Percentiles rank a stretch among this genome's conserved stretches.
phyloP scores from a whole-genome alignment of 1,140 invertebrate species.

The Propsilocerus akamusi region DNA sequence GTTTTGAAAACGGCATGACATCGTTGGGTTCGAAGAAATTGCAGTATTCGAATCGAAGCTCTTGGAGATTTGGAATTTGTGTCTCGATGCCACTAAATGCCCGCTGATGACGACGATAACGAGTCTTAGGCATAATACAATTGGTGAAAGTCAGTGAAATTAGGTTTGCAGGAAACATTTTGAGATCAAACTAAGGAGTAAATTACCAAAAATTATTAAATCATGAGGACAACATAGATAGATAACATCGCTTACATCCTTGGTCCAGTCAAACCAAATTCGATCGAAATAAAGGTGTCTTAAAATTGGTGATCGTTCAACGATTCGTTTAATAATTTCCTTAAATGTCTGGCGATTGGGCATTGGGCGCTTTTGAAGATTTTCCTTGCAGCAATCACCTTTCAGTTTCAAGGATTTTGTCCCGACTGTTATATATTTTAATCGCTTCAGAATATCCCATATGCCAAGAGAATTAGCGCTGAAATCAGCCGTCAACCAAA shows the following conservation, averaged over 20 bases:
- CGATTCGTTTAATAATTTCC: conserved; percentile 19
- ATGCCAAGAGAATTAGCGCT: conserved; percentile 19
- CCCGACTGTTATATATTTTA: conserved; percentile 24
- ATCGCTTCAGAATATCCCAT: conserved; percentile 24
- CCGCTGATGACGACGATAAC: conserved; percentile 25
- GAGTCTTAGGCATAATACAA: conserved; percentile 18
- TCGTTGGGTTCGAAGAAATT: conserved; percentile 50
- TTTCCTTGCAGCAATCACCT: conserved; percentile 8
- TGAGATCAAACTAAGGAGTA: conserved; percentile 26
- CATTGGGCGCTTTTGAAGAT: conserved; percentile 7
- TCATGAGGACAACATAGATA: neutral
- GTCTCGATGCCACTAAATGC: conserved; percentile 36
- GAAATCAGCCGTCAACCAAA: conserved; percentile 31
- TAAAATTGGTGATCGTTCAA: conserved; percentile 18
- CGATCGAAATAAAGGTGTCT: conserved; percentile 28
- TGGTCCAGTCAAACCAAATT: conserved; percentile 5
- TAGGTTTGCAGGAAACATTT: conserved; percentile 32
- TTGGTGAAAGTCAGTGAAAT: conserved; percentile 33
- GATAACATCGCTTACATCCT: neutral
- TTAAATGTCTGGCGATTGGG: conserved; percentile 11
- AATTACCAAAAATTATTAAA: conserved; percentile 6
- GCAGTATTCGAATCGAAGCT: conserved; percentile 43
- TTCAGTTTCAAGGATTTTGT: conserved; percentile 27
- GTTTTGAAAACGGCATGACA: conserved; percentile 47
- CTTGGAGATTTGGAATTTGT: conserved; percentile 31